Evolutionary conservation across 2,113 vertebrate species (phyloP), one percentile per base, ranked within the genome.

Genomic region (Herpailurus yagouaroundi): DNA sequence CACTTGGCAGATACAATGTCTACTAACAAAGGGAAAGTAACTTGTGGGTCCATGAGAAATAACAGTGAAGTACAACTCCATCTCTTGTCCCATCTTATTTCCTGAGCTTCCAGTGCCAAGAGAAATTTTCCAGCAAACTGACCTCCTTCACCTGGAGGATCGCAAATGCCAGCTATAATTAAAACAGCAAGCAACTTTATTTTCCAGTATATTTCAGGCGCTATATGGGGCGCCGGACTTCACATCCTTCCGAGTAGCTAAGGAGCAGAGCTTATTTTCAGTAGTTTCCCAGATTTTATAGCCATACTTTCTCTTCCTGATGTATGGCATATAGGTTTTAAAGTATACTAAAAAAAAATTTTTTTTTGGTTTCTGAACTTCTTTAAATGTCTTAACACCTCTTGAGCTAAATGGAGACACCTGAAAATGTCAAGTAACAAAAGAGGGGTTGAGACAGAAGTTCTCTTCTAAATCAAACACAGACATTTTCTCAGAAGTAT

Each of bases 391-490:
- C 83, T 92, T 63, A 82, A 95, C 55, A 52, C 83, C 87, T 96
- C 90, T 96, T 50, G 41, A 95, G 84, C 87, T 97, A 94, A 97
- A n/a, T 95, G 77, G 86, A 94, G 80, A 88, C 60, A 87, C 74
- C 94, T 55, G 50, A 87, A 83, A 97, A 93, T 19, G 45, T 74
- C 96, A 82, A 73, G 10, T 16, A 73, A 89, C n/a, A 89, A 95
- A 88, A 96, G 57, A 52, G 11, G 21, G 12, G 69, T 68, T 66
- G 80, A 94, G 81, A 77, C 3, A 81, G 71, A 73, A 8, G 86
- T 48, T 66, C 76, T 96, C 89, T 95, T 88, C 89, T 66, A 55
- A 96, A 96, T 96, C 95, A 96, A 96, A 97, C 79, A 71, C 29
- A 91, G 60, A 79, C 55, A 23, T 52, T 85, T 81, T 93, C 87